These are phyloP conservation scores for Fundulus diaphanus DNA, from an alignment of 2,797 vertebrate genomes.

Conservation along the genomic window DNA sequence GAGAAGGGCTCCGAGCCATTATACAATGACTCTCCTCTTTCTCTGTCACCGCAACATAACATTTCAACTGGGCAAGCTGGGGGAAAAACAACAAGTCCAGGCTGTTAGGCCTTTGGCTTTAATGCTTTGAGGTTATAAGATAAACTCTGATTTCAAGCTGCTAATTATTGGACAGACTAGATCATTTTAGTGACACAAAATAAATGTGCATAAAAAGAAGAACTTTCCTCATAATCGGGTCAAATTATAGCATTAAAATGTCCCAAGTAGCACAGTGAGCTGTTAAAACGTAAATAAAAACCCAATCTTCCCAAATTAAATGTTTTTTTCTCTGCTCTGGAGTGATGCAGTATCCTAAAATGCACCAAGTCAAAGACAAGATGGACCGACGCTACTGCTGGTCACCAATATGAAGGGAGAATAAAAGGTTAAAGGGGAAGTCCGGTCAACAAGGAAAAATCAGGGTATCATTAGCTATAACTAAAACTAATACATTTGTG, in stretches of 20 bases:
- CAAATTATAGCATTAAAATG: constrained; percentile 17
- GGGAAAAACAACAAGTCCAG: constrained; percentile 5
- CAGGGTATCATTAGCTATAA: too few relatives aligned
- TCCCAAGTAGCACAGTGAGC: constrained; percentile 10
- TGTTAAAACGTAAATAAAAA: too few relatives aligned
- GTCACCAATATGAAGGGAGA: too few relatives aligned
- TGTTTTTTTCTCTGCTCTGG: too few relatives aligned
- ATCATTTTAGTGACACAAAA: not conserved
- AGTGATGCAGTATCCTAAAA: too few relatives aligned
- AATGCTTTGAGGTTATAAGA: constrained; percentile 13
- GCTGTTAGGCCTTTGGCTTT: constrained; percentile 15
- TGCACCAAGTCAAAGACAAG: too few relatives aligned
- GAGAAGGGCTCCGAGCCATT: constrained; percentile 44
- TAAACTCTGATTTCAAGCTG: constrained; percentile 6
- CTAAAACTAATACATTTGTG: too few relatives aligned
- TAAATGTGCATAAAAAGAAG: constrained; percentile 15
- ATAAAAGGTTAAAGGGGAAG: too few relatives aligned
- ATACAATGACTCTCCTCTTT: constrained; percentile 43
- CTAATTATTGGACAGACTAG: constrained; percentile 3
- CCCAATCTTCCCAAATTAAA: not conserved
- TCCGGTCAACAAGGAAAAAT: too few relatives aligned
- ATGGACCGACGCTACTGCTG: too few relatives aligned
- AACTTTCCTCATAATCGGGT: not conserved
- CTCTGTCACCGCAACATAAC: constrained; percentile 33
- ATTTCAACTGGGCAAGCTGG: constrained; percentile 37